A percentile compares a stretch with the other conserved stretches of the same genome.
Evolutionary conservation across 2,113 vertebrate species (phyloP).

Genomic region (Mellivora capensis): DNA sequence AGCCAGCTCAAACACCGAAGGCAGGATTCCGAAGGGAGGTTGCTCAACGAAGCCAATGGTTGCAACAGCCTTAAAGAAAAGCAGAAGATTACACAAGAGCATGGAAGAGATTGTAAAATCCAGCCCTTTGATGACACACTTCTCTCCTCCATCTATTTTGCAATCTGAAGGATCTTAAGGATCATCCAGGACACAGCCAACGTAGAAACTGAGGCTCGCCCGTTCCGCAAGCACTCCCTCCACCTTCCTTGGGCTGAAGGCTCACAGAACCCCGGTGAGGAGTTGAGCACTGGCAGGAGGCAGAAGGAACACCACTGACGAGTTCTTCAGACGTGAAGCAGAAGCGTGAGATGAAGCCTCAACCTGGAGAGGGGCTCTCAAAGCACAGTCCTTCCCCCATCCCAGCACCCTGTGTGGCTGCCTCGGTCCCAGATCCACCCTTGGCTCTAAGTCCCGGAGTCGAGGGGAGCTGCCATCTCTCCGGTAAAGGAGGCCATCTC

Average conservation of each 20-base stretch:
- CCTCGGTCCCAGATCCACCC: neutral
- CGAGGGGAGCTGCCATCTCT: neutral
- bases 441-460: neutral
- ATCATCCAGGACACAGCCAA: no score
- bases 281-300: neutral
- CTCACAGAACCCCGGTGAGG: rapidly evolving
- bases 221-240: neutral
- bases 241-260: neutral
- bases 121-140: neutral
- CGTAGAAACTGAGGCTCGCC: neutral
- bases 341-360: rapidly evolving
- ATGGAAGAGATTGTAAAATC: rapidly evolving
- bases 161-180: neutral
- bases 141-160: neutral
- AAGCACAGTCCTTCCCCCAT: no score
- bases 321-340: neutral
- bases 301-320: neutral
- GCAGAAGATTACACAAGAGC: neutral
- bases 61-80: constrained; percentile 79
- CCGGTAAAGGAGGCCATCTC: neutral
- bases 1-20: constrained; percentile 86
- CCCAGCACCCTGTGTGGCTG: rapidly evolving
- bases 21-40: constrained; percentile 89
- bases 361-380: neutral
- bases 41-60: constrained; percentile 83